Conservation (phyloP, 2,113 vertebrate species). For the Cinclus cinclus region DNA sequence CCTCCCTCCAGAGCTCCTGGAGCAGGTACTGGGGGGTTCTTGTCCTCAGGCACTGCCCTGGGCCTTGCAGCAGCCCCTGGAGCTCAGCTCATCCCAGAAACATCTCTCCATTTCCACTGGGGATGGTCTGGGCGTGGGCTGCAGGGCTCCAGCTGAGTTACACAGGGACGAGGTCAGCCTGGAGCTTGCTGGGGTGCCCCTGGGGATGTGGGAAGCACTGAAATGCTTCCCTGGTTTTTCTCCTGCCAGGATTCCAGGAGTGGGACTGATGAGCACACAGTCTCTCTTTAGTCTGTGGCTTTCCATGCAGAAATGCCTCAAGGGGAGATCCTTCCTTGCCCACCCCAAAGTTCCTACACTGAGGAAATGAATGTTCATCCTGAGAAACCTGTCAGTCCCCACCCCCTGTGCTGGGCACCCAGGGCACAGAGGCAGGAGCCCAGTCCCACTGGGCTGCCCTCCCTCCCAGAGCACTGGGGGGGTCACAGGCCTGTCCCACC, state of each 20-base stretch:
- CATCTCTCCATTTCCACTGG: neutral
- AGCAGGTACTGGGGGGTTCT: constrained; percentile 69
- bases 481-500: rapidly evolving
- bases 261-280: neutral
- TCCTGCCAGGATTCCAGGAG: neutral
- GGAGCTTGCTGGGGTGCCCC: neutral
- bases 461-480: neutral
- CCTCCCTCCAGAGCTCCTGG: constrained; percentile 71
- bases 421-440: neutral
- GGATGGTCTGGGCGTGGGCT: neutral
- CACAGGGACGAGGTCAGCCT: neutral
- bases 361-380: neutral
- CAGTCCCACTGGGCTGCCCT: neutral
- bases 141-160: neutral
- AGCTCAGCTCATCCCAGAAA: neutral
- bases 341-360: neutral
- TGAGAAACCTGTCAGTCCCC: neutral
- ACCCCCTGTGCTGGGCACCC: neutral
- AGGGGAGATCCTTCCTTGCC: neutral
- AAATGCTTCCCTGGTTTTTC: neutral
- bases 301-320: neutral
- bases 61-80: neutral
- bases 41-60: neutral
- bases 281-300: neutral
- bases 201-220: neutral